phyloP scores from a whole-genome alignment of 2,888 invertebrate genomes.

The Nysson spinosus region DNA sequence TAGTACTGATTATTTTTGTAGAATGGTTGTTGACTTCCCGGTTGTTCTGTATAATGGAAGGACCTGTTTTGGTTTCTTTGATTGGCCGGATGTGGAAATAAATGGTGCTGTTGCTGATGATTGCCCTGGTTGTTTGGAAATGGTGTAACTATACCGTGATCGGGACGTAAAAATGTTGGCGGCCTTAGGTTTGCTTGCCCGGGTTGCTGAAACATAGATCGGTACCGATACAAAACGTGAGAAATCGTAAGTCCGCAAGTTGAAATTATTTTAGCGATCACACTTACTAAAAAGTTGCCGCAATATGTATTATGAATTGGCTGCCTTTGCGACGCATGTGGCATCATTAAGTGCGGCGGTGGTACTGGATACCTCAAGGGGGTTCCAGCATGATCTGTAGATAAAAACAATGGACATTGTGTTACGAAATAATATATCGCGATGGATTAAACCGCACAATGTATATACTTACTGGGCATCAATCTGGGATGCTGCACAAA shows the following conservation, averaged over 20 bases:
- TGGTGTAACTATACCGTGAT: conserved; percentile 69
- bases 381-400: conserved; percentile 57
- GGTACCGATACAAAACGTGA: too few relatives aligned
- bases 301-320: conserved; percentile 69
- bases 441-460: neutral
- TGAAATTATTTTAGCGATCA: too few relatives aligned
- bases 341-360: conserved; percentile 71
- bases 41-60: conserved; percentile 69
- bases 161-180: conserved; percentile 75
- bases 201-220: conserved; percentile 69
- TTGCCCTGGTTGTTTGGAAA: conserved; percentile 59
- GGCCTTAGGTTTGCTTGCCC: conserved; percentile 71
- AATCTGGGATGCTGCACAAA: conserved; percentile 70
- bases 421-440: neutral
- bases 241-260: too few relatives aligned
- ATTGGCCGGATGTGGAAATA: conserved; percentile 66
- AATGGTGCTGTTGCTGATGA: conserved; percentile 73
- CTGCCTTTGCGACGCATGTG: conserved; percentile 68
- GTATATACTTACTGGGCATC: conserved; percentile 63
- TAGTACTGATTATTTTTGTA: conserved; percentile 74
- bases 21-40: conserved; percentile 70
- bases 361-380: conserved; percentile 70
- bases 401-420: neutral
- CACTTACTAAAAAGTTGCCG: conserved; percentile 70
- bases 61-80: conserved; percentile 69